Percentiles rank a stretch among this genome's conserved stretches.
phyloP scores from a whole-genome alignment of 2,797 vertebrate species.

The Steatocranus sp. region DNA sequence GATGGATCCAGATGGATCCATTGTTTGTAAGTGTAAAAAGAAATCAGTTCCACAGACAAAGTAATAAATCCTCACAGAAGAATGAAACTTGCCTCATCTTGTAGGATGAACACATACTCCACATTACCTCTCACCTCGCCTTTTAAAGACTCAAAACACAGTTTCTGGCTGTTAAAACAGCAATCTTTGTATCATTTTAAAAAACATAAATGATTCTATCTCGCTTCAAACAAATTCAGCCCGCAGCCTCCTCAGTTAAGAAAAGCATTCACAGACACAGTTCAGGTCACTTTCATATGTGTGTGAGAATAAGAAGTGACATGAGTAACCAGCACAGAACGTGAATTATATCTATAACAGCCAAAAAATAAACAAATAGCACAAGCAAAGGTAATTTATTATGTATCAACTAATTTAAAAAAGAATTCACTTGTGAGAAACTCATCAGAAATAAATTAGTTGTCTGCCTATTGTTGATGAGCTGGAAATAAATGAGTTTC shows the following conservation, averaged over 20 bases:
- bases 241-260: not conserved
- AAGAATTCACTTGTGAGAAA: not conserved
- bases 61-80: not conserved
- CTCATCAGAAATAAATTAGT: not conserved
- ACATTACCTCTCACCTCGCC: not conserved
- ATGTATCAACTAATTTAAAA: not conserved
- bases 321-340: not conserved
- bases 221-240: not conserved
- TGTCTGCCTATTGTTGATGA: not conserved
- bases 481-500: conserved; percentile 5
- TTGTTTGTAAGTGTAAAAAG: not conserved
- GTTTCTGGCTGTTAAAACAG: not conserved
- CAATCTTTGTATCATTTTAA: conserved; percentile 3
- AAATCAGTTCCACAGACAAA: not conserved
- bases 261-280: not conserved
- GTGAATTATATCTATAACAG: not conserved
- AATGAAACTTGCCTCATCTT: conserved; percentile 38
- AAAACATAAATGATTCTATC: not conserved
- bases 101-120: not conserved
- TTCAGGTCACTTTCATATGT: not conserved
- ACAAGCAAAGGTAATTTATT: not conserved
- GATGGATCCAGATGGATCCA: not conserved
- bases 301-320: not conserved
- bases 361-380: not conserved
- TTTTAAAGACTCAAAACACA: conserved; percentile 15